Base-by-base conservation (phyloP, 2,888 invertebrate species). In the Cabera pusaria region DNA sequence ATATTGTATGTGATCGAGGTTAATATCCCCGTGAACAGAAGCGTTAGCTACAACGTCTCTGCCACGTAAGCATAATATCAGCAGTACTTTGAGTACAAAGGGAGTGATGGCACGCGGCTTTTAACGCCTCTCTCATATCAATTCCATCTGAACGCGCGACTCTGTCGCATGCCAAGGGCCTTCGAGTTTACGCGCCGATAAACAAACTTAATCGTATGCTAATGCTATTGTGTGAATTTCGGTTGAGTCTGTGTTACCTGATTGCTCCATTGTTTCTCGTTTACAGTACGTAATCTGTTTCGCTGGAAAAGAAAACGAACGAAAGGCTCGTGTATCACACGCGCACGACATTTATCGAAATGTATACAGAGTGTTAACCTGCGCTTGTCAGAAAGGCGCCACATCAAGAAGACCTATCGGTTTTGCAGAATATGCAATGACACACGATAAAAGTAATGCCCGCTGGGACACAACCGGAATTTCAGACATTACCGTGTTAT, bases 401-500 rank as follows among this genome's bases (percentile, higher is more conserved):
- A 31, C 35, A 34, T 29, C 24, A 28, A 25, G 20, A 21, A 31
- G 16, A 26, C 20, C 25, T 26, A 35, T 38, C 28, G 14, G 35
- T 33, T 32, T 24, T 34, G 34, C 44, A 18, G 18, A 35, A 35
- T 35, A 17, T 59, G 52, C 67, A 61, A 64, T 51, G 65, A 63
- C 63, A 63, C 63, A 59, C 56, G 62, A 60, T 64, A 67, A 72
- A 75, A 72, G 68, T 69, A 71, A 73, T 69, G 64, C 68, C 57
- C 6, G 53, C 55, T 59, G 61, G 63, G 64, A 65, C 68, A 64
- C 69, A 70, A 57, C 67, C 58, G 67, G 66, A 74, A 81, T 83
- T 80, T 79, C 82, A 75, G 59, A 72, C 73, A 80, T 81, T 84
- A 83, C 80, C 83, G 66, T 71, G 72, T 77, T 80, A 81, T 84